Conservation (phyloP, 2,888 invertebrate genomes). For the Hirtodrosophila cameraria region DNA sequence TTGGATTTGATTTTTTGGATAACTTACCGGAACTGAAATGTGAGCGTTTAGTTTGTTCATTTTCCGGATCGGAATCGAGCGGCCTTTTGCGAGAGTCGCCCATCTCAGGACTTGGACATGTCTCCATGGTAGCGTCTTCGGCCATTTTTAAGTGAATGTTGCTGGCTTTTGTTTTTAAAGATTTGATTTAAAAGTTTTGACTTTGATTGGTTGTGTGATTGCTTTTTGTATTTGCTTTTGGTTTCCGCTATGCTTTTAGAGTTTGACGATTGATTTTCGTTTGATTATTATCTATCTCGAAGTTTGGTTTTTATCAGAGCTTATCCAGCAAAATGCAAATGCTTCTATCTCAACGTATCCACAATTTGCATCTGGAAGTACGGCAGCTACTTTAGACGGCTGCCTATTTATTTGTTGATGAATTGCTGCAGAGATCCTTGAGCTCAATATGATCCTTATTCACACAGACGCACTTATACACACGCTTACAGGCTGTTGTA, state of each 20-base stretch:
- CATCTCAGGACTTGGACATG: conserved; percentile 96
- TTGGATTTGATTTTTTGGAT: conserved; percentile 64
- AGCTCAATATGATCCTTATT: conserved; percentile 31
- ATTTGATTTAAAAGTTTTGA: conserved; percentile 30
- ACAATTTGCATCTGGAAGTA: conserved; percentile 62
- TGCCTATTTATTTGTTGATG: conserved; percentile 13
- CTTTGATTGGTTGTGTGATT: conserved; percentile 49
- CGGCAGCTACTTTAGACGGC: conserved; percentile 22
- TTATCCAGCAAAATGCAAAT: conserved; percentile 22
- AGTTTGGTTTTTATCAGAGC: conserved; percentile 31
- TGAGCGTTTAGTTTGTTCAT: conserved; percentile 94
- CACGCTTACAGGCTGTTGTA: conserved; percentile 13
- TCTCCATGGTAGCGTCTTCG: conserved; percentile 96
- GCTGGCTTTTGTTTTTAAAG: conserved; percentile 56
- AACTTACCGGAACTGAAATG: conserved; percentile 95
- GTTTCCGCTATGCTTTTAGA: conserved; percentile 44
- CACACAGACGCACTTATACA: conserved; percentile 33
- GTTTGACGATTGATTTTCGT: conserved; percentile 20
- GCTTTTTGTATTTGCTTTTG: conserved; percentile 53
- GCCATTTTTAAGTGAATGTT: conserved; percentile 87
- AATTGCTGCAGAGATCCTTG: conserved; percentile 30
- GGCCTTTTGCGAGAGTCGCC: conserved; percentile 94
- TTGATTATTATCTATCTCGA: conserved; percentile 32
- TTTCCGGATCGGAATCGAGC: conserved; percentile 92
- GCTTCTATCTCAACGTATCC: conserved; percentile 44